These are phyloP conservation scores for Aplodontia rufa DNA, from an alignment of 2,113 vertebrate species.

Conservation along the genomic window DNA sequence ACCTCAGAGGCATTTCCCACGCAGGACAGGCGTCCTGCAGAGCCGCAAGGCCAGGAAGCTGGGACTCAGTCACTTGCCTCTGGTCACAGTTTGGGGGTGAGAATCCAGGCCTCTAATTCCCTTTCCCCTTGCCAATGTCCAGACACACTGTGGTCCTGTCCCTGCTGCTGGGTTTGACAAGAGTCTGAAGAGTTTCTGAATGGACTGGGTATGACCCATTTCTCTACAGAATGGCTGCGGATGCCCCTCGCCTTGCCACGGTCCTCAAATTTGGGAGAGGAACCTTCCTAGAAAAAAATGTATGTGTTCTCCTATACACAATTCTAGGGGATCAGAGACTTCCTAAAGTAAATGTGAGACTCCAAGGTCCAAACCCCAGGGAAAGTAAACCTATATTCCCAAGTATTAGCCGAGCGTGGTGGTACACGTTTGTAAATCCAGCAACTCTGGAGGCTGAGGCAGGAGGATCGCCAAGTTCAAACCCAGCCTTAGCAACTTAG, in stretches of 20 bases:
- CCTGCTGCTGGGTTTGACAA: not conserved
- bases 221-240: not conserved
- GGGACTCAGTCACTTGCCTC: not conserved
- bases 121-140: not conserved
- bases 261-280: not conserved
- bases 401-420: too few species aligned
- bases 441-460: too few species aligned
- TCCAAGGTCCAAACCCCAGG: not conserved
- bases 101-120: not conserved
- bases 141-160: not conserved
- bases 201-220: not conserved
- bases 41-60: not conserved
- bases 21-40: not conserved
- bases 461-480: too few species aligned
- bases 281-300: slow-evolving; percentile 17
- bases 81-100: not conserved
- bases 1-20: not conserved
- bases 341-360: not conserved
- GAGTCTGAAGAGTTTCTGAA: not conserved
- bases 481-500: too few species aligned
- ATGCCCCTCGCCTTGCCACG: not conserved
- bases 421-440: too few species aligned
- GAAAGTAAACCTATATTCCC: not conserved
- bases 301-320: not conserved
- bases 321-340: not conserved